Base-by-base conservation (phyloP, 2,797 vertebrate genomes). In the Pangasius mekongensis region DNA sequence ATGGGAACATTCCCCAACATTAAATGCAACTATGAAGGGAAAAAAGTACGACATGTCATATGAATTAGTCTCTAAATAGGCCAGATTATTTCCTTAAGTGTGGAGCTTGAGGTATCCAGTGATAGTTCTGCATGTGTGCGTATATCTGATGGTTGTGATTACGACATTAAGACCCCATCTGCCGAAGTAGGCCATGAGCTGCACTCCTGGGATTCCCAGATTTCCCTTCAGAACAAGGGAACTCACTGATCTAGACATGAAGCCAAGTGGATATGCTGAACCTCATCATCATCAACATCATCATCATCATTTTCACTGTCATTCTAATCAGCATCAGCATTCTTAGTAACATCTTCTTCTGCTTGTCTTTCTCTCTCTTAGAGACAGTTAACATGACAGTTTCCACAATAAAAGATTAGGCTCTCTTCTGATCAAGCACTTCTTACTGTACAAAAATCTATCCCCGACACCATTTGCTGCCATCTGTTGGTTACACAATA, bases 141-240 rank as follows among this genome's bases (percentile, higher is more conserved):
- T 52, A 39, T 7, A 47, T 54, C 9, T 83, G 78, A 82, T 87
- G 66, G 24, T 10, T 84, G 56, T 47, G 56, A 84, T n/a, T 88
- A 66, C n/a, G 81, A 87, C 16, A 84, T 56, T 54, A 84, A 88
- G 54, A 60, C 49, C 87, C 43, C 87, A 90, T 90, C 60, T 91
- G 89, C 43, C 10, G 22, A 64, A 58, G 54, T 87, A 56, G 82
- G 71, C 71, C 80, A 74, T n/a, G 49, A 82, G 43, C 39, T 0
- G 30, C 74, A 71, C 87, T 83, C 87, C 39, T 30, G 87, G 90
- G 90, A 90, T 87, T 64, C 84, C 81, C 62, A 83, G 76, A 33
- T 58, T 16, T 87, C 78, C 85, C 90, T 80, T 43, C 43, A 73
- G 82, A 76, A 74, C 30, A 74, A 81, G 22, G 18, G 30, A 76